Base-by-base conservation (phyloP, 1,140 invertebrate species). In the Wasmannia auropunctata region DNA sequence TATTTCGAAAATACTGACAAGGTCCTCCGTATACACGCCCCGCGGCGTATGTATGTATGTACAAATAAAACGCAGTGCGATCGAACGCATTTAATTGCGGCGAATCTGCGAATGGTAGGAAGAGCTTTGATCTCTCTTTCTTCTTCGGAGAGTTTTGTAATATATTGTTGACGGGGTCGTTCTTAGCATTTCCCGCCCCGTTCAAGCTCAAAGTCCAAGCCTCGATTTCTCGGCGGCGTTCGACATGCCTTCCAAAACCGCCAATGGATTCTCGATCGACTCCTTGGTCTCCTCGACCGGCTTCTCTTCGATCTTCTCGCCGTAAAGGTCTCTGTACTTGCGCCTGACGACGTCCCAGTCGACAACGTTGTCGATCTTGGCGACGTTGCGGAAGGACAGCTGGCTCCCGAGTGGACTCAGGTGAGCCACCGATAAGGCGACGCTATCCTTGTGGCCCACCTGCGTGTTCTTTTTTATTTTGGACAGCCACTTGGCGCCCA, bases 361-460 rank as follows among this genome's bases (percentile, higher is more conserved):
- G 5, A 98, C 97, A 0, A 99, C 98, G 90, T 98, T 98, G 93
- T 99, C 98, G 83, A 99, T 98, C 86, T 97, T 96, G 76, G 96
- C 94, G 62, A 96, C 95, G 91, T 97, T 96, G 89, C 96, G 96
- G 92, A 98, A 98, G 88, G 98, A 98, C 63, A 98, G 92, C 91
- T 98, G 98, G 98, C n/a, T n/a, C n/a, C n/a, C n/a, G n/a, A n/a
- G n/a, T n/a, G n/a, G n/a, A n/a, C n/a, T n/a, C n/a, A n/a, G 94
- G 90, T 98, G 97, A 22, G 96, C 97, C 43, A 97, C 97, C 5
- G 97, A 97, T 19, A 98, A 93, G 3, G 97, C 96, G 28, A 97
- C 96, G 46, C 97, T 98, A 93, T 98, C 97, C 95, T 97, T 97
- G 25, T 97, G n/a, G n/a, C n/a, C n/a, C n/a, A n/a, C n/a, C n/a